Evolutionary conservation across 1,140 invertebrate genomes (phyloP).

Genomic region (Bombus impatiens): DNA sequence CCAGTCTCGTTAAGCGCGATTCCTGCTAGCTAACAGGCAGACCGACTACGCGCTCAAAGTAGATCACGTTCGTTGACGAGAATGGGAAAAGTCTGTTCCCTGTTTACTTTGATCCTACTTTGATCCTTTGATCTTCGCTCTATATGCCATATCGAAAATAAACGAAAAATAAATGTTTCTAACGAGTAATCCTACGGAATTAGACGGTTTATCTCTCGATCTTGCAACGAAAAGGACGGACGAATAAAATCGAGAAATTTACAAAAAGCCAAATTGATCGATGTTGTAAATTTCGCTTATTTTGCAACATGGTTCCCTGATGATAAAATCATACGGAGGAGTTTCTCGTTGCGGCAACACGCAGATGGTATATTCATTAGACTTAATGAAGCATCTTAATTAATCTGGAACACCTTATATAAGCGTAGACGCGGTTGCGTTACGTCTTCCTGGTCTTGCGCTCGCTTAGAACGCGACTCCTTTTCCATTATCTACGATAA

Average conservation of each 20-base stretch:
- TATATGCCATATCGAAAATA: background rate
- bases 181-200: too few species aligned
- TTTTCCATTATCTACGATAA: background rate
- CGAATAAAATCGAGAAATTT: background rate
- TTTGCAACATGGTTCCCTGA: background rate
- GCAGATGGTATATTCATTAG: slow-evolving; percentile 6
- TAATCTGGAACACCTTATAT: slow-evolving; percentile 52
- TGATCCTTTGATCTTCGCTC: background rate
- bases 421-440: slow-evolving; percentile 33
- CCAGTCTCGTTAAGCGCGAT: slow-evolving; percentile 33
- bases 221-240: background rate
- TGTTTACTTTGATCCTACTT: background rate
- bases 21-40: slow-evolving; percentile 8
- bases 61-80: slow-evolving; percentile 39
- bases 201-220: too few species aligned
- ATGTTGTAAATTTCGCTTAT: slow-evolving; percentile 2
- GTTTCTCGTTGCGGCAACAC: background rate
- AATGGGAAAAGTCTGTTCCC: slow-evolving; percentile 11
- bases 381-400: slow-evolving; percentile 51
- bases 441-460: background rate
- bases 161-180: background rate
- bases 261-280: background rate
- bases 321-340: background rate
- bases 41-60: slow-evolving; percentile 32
- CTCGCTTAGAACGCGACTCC: background rate